A percentile compares a stretch with the other conserved stretches of the same genome.
These are phyloP conservation scores for Agrilus cyanescens DNA, from an alignment of 2,888 invertebrate genomes.

Conservation along the genomic window DNA sequence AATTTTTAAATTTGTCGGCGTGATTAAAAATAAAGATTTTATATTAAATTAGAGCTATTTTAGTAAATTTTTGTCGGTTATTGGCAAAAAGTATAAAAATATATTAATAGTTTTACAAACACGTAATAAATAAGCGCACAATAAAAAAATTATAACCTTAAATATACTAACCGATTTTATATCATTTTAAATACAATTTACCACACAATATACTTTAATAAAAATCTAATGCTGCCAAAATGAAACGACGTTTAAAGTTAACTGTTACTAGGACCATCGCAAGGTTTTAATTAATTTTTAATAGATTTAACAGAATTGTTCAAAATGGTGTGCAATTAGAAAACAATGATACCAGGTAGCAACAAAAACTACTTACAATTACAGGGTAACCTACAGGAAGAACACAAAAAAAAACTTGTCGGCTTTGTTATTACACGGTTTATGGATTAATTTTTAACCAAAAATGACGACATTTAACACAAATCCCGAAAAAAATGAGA, in stretches of 20 bases:
- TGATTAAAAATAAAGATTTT: too few species aligned
- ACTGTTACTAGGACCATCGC: too few species aligned
- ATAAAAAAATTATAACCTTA: neutral
- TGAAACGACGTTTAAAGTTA: neutral
- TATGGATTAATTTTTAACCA: constrained; percentile 7
- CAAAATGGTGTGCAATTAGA: constrained; percentile 17
- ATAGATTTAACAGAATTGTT: constrained; percentile 2
- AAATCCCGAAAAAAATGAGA: constrained; percentile 9
- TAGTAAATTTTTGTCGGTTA: too few species aligned
- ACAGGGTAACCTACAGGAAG: constrained; percentile 1
- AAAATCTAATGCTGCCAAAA: neutral
- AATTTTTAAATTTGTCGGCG: too few species aligned
- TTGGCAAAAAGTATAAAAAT: neutral
- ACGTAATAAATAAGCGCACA: too few species aligned
- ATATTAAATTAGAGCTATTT: too few species aligned
- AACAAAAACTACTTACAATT: constrained; percentile 2
- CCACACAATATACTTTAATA: too few species aligned
- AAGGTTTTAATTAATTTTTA: constrained; percentile 3
- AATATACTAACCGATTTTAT: neutral
- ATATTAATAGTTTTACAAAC: neutral
- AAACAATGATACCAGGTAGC: constrained; percentile 12
- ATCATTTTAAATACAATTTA: too few species aligned
- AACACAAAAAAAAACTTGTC: constrained; percentile 3
- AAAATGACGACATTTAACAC: constrained; percentile 12
- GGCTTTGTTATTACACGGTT: constrained; percentile 6